Base-by-base conservation (phyloP, 1,140 invertebrate genomes). In the Stegodyphus dumicola region DNA sequence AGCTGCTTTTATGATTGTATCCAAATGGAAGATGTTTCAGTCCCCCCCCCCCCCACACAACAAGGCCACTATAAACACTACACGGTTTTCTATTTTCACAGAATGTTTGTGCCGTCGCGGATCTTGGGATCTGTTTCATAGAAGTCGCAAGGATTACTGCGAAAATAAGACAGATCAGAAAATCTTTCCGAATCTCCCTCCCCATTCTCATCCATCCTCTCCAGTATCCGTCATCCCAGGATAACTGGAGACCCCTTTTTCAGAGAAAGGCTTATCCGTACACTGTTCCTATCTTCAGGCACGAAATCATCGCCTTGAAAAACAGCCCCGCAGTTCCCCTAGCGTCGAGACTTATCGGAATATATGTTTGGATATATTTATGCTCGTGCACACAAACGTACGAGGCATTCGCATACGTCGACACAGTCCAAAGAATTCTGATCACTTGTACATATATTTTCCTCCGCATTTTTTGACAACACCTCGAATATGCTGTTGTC, bases 391-490 rank as follows among this genome's bases (percentile, higher is more conserved):
- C 33, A 33, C 33, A 33, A 1, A 33, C 33, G 18, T 65, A 64
- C 67, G 6, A 17, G 51, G 33, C 33, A 33, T 33, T 33, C 33
- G 33, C 56, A 10, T 49, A 70, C 51, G 18, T 52, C 67, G 77
- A 79, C 65, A 79, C 77, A 79, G 66, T 79, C 77, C 77, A 70
- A 69, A 79, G 77, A 52, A 79, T 79, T 54, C 77, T 79, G 77
- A 79, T 79, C 77, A 79, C 77, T 69, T 69, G 65, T 53, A 79
- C 70, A 79, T 69, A 79, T 79, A 33, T 33, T 33, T 70, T 70
- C 17, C 66, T 54, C 66, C 65, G 52, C 64, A 6, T 15, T 13
- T 17, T n/a, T n/a, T 66, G 56, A 51, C 54, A 15, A 49, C 77
- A 52, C 48, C 9, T 70, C 67, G 65, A 54, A 79, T 69, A 70